These are phyloP conservation scores for Macropus fuliginosus DNA, from an alignment of 2,797 vertebrate genomes.

Conservation along the genomic window DNA sequence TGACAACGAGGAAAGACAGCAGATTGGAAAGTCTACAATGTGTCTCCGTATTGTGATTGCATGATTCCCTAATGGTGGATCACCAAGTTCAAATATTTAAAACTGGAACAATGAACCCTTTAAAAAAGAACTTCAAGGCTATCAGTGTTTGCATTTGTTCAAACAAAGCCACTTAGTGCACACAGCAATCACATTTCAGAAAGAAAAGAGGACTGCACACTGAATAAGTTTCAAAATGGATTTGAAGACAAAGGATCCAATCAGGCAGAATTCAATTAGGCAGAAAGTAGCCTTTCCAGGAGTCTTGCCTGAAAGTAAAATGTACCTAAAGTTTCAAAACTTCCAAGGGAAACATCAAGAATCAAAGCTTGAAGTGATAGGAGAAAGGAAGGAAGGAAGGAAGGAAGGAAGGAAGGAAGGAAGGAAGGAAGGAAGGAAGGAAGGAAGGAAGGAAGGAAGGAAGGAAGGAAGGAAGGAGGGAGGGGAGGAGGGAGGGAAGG, in stretches of 20 bases:
- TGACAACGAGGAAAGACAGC: slow-evolving; percentile 74
- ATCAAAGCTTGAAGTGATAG: not conserved
- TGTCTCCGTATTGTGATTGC: slow-evolving; percentile 76
- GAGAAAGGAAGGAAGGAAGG: too few species aligned
- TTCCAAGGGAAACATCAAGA: not conserved
- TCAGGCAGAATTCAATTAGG: slow-evolving; percentile 23
- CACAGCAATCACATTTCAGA: slow-evolving; percentile 55
- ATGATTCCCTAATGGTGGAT: slow-evolving; percentile 65
- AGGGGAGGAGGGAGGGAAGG: too few species aligned
- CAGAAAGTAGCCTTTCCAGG: slow-evolving; percentile 1
- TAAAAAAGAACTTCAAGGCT: slow-evolving; percentile 71
- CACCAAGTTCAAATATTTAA: slow-evolving; percentile 76
- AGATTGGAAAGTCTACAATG: slow-evolving; percentile 57
- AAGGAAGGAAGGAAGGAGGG: too few species aligned
- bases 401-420: too few species aligned
- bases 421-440: too few species aligned
- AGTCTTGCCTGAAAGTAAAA: not conserved
- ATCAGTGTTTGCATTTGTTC: slow-evolving; percentile 55
- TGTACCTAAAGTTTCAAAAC: not conserved
- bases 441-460: too few species aligned
- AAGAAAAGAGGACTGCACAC: slow-evolving; percentile 64
- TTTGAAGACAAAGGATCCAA: slow-evolving; percentile 24
- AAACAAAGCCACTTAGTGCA: slow-evolving; percentile 50
- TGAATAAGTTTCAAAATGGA: slow-evolving; percentile 35
- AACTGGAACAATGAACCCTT: slow-evolving; percentile 69